These are phyloP conservation scores for Melanotus villosus DNA, from an alignment of 2,888 invertebrate species.

Conservation along the genomic window DNA sequence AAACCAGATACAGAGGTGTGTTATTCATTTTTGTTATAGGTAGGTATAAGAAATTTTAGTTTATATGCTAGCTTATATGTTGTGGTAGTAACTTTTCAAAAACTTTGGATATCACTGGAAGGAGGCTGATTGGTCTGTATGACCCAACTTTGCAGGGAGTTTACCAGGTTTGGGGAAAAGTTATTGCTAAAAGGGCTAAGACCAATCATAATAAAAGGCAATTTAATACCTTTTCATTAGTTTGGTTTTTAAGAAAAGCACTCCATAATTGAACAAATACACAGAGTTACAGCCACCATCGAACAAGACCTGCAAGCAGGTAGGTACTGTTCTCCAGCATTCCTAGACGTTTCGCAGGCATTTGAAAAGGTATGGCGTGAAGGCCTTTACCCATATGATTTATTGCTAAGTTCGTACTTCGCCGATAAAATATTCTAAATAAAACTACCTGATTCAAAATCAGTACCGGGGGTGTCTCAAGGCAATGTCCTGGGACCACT, in stretches of 20 bases:
- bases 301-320: neutral
- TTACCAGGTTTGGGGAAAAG: no score
- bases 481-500: neutral
- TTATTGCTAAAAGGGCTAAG: neutral
- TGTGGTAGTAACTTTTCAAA: no score
- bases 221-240: neutral
- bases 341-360: neutral
- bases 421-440: no score
- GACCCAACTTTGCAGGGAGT: no score
- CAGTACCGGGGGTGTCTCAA: neutral
- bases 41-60: no score
- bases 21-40: no score
- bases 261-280: neutral
- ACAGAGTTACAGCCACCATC: neutral
- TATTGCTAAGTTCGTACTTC: no score
- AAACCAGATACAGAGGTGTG: no score
- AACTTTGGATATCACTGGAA: no score
- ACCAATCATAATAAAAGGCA: neutral
- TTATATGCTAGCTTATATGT: no score
- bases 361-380: neutral
- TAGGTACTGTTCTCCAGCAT: neutral
- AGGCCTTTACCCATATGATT: neutral
- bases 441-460: no score
- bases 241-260: neutral
- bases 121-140: no score